Evolutionary conservation across 2,113 vertebrate species (phyloP).

Genomic region (Hypocryptadius cinnamomeus): DNA sequence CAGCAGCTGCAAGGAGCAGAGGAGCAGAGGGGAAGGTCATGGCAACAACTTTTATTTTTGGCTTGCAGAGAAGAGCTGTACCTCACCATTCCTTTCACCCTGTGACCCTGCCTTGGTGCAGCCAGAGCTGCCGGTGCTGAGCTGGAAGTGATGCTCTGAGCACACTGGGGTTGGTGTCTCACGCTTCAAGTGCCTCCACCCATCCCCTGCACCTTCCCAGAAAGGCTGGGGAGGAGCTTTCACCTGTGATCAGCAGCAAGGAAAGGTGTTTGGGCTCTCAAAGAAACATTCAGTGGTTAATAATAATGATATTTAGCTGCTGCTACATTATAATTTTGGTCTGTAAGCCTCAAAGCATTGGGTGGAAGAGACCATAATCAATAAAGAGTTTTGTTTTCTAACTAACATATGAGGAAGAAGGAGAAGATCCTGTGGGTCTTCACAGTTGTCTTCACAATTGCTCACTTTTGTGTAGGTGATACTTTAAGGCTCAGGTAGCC

Average conservation of each 20-base stretch:
- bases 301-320: not conserved
- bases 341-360: not conserved
- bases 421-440: not conserved
- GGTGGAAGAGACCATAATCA: not conserved
- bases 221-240: not conserved
- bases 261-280: not conserved
- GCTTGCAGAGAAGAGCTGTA: not conserved
- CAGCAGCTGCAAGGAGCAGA: not conserved
- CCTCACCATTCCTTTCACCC: not conserved
- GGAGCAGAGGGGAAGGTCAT: not conserved
- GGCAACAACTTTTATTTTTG: not conserved
- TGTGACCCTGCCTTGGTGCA: fast-evolving
- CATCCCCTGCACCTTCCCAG: not conserved
- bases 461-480: not conserved
- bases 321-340: not conserved
- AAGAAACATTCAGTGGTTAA: not conserved
- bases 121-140: not conserved
- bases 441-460: not conserved
- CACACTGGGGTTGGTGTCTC: not conserved
- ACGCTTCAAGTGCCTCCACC: not conserved
- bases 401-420: not conserved
- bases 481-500: not conserved
- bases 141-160: not conserved
- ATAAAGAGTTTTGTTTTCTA: not conserved
- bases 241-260: not conserved